Evolutionary conservation across 2,888 invertebrate genomes (phyloP).

Genomic region (Ochropleura plecta): DNA sequence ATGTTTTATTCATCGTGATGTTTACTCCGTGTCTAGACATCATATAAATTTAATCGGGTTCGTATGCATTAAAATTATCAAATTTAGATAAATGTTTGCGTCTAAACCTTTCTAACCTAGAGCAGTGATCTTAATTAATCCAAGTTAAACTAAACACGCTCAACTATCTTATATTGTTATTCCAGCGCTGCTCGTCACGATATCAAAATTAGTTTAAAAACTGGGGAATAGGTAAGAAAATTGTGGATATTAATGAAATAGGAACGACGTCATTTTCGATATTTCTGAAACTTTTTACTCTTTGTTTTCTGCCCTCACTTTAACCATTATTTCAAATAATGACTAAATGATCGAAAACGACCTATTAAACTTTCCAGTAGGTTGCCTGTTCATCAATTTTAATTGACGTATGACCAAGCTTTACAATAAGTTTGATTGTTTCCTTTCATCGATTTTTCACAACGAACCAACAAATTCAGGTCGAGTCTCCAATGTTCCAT

Average conservation of each 20-base stretch:
- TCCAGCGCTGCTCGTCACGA: slow-evolving; percentile 34
- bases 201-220: slow-evolving; percentile 30
- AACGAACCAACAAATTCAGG: slow-evolving; percentile 9
- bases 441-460: slow-evolving; percentile 31
- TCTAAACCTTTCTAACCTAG: slow-evolving; percentile 6
- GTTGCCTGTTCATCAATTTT: slow-evolving; percentile 41
- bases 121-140: slow-evolving; percentile 29
- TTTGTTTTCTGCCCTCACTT: neutral
- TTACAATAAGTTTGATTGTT: slow-evolving; percentile 16
- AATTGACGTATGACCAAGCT: slow-evolving; percentile 46
- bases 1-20: slow-evolving; percentile 28
- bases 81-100: slow-evolving; percentile 5
- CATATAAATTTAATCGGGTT: slow-evolving; percentile 19
- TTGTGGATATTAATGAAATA: neutral
- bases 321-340: slow-evolving; percentile 18
- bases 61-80: slow-evolving; percentile 16
- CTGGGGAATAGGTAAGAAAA: slow-evolving; percentile 11
- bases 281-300: neutral
- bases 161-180: slow-evolving; percentile 41
- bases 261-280: neutral
- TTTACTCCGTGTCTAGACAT: slow-evolving; percentile 52
- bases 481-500: slow-evolving; percentile 10
- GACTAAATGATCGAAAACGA: slow-evolving; percentile 18
- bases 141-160: slow-evolving; percentile 27
- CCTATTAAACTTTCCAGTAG: slow-evolving; percentile 30